Conservation (phyloP, 2,113 vertebrate species). For the Neopipo cinnamomea region DNA sequence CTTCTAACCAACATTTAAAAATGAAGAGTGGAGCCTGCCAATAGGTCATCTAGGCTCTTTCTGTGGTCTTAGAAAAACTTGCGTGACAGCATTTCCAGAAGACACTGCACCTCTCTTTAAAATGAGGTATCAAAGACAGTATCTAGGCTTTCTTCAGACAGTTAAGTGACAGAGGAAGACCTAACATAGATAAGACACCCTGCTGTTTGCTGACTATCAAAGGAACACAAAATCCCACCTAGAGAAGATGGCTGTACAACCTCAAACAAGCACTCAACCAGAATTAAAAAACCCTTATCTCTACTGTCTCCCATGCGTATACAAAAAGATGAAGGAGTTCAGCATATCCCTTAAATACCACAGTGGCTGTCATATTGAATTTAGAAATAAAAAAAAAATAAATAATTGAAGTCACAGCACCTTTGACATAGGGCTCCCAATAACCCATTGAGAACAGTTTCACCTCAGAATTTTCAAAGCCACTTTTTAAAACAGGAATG, state of each 20-base stretch:
- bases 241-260: background rate
- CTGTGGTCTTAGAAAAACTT: background rate
- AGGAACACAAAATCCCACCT: background rate
- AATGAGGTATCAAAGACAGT: background rate
- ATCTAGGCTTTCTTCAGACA: background rate
- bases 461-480: background rate
- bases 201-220: background rate
- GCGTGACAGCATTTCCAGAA: background rate
- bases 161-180: background rate
- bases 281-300: background rate
- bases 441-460: background rate
- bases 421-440: background rate
- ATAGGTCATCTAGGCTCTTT: background rate
- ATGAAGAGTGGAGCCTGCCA: background rate
- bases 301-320: background rate
- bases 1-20: background rate
- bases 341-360: background rate
- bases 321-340: background rate
- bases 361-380: background rate
- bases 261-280: slow-evolving; percentile 15
- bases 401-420: background rate
- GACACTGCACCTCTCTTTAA: background rate
- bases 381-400: background rate
- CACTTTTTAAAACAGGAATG: background rate
- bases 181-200: background rate